phyloP scores from a whole-genome alignment of 2,888 invertebrate genomes.

The Drosophila nigricruria region DNA sequence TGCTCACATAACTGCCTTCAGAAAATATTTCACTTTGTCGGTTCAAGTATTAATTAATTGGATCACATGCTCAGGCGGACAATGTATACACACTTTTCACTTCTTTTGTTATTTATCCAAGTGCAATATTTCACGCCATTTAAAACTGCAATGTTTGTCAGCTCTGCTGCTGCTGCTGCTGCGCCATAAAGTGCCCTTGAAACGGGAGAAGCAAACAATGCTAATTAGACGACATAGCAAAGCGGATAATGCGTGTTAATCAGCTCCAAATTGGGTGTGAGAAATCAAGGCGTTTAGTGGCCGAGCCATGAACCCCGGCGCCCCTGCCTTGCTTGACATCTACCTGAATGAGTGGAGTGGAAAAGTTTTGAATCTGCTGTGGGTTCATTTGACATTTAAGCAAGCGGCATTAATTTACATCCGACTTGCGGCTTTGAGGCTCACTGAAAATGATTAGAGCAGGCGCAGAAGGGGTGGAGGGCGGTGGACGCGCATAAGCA shows the following conservation, averaged over 20 bases:
- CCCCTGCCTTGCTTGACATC: slow-evolving; percentile 18
- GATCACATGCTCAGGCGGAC: slow-evolving; percentile 29
- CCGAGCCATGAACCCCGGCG: neutral
- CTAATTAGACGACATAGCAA: slow-evolving; percentile 56
- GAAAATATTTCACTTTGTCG: slow-evolving; percentile 40
- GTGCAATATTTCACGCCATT: slow-evolving; percentile 59
- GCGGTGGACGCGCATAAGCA: slow-evolving; percentile 7
- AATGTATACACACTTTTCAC: slow-evolving; percentile 26
- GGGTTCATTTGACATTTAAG: slow-evolving; percentile 62
- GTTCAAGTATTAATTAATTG: slow-evolving; percentile 66
- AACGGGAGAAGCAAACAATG: slow-evolving; percentile 35
- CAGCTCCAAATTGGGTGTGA: slow-evolving; percentile 67
- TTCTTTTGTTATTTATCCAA: slow-evolving; percentile 34
- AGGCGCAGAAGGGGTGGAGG: neutral
- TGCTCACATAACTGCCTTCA: slow-evolving; percentile 27
- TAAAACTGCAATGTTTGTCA: slow-evolving; percentile 14
- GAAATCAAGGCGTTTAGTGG: slow-evolving; percentile 57
- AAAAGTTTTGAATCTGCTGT: slow-evolving; percentile 51
- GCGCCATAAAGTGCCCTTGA: slow-evolving; percentile 24
- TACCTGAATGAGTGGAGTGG: slow-evolving; percentile 31
- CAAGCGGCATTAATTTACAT: slow-evolving; percentile 63
- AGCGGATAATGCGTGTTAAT: slow-evolving; percentile 57
- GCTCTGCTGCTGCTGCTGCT: neutral
- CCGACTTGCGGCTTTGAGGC: slow-evolving; percentile 69
- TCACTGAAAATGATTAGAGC: slow-evolving; percentile 2